A percentile compares a stretch with the other conserved stretches of the same genome.
phyloP scores from a whole-genome alignment of 30 jellyfish, hydroid and myxozoan genomes.

The Aurelia coerulea region DNA sequence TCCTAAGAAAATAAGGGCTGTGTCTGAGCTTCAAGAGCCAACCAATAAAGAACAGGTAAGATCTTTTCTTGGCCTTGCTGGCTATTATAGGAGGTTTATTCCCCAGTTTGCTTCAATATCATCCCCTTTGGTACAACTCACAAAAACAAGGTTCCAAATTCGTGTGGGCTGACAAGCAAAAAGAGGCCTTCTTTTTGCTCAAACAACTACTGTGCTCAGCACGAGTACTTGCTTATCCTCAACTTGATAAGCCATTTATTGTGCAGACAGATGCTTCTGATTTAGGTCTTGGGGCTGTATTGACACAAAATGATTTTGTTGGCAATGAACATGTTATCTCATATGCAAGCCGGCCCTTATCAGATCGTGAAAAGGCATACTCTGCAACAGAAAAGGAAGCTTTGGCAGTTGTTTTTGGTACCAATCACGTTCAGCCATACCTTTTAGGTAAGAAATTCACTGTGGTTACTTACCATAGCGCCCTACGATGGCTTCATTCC shows the following conservation, averaged over 20 bases:
- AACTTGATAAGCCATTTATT: constrained; percentile 31
- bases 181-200: constrained; percentile 27
- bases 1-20: constrained; percentile 26
- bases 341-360: constrained; percentile 52
- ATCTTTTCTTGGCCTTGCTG: constrained; percentile 58
- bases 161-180: constrained; percentile 28
- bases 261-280: constrained; percentile 61
- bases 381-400: constrained; percentile 66
- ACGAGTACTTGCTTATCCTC: constrained; percentile 55
- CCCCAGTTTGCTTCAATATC: constrained; percentile 57
- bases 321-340: constrained; percentile 46
- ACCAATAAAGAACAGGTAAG: constrained; percentile 29
- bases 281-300: constrained; percentile 68
- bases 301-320: constrained; percentile 20
- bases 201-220: constrained; percentile 29
- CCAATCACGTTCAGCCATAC: constrained; percentile 27
- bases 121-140: constrained; percentile 37
- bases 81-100: constrained; percentile 48
- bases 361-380: constrained; percentile 32
- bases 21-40: constrained; percentile 6
- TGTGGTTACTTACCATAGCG: constrained; percentile 58
- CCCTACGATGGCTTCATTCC: constrained; percentile 72
- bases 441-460: constrained; percentile 56
- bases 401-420: constrained; percentile 53
- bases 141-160: constrained; percentile 9